Percentiles rank a stretch among this genome's conserved stretches.
These are phyloP conservation scores for Rotaria magnacalcarata DNA, from an alignment of 2,888 invertebrate genomes.

Conservation along the genomic window DNA sequence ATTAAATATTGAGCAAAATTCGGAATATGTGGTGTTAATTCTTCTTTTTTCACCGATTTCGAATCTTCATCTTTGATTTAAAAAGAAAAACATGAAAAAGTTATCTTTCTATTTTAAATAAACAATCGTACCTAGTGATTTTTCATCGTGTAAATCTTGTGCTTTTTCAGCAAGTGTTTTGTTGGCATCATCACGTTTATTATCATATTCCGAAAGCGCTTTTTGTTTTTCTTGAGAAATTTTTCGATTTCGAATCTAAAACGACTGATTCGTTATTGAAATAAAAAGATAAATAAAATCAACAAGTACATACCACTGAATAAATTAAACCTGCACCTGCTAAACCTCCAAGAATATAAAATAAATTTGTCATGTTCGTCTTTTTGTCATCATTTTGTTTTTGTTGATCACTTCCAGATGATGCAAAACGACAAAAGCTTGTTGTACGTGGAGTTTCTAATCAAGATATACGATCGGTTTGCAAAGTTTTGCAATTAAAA, in stretches of 20 bases:
- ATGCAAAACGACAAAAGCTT: background rate
- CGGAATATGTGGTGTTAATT: conserved; percentile 61
- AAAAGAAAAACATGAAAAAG: background rate
- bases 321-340: background rate
- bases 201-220: background rate
- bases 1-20: conserved; percentile 75
- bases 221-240: background rate
- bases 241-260: background rate
- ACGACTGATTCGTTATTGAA: too few relatives aligned
- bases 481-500: background rate
- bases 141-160: background rate
- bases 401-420: background rate
- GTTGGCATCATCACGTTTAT: background rate
- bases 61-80: background rate
- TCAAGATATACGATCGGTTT: background rate
- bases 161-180: background rate
- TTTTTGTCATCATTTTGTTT: background rate
- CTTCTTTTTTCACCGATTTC: background rate
- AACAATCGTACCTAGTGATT: background rate
- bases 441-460: background rate
- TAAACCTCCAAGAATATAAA: background rate
- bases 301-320: background rate
- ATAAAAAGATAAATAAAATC: background rate
- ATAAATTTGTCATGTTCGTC: background rate
- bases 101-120: background rate